These are phyloP conservation scores for Bellardia bayeri DNA, from an alignment of 2,888 invertebrate genomes.

Conservation along the genomic window DNA sequence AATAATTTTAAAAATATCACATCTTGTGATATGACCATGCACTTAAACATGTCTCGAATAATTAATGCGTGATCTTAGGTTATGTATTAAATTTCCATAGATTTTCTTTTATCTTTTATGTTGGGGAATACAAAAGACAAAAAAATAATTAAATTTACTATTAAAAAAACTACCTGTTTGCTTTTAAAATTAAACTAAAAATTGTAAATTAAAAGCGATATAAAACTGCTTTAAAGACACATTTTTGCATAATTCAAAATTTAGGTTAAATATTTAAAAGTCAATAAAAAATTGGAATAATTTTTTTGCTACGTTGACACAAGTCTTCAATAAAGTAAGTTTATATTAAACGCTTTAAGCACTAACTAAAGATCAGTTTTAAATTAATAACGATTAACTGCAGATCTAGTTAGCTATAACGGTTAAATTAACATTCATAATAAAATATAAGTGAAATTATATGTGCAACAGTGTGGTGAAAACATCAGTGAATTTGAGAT, in stretches of 20 bases:
- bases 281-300: slow-evolving; percentile 2
- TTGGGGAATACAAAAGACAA: slow-evolving; percentile 13
- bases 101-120: neutral
- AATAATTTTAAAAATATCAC: slow-evolving; percentile 26
- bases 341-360: slow-evolving; percentile 58
- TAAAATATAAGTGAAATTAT: neutral
- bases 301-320: slow-evolving; percentile 53
- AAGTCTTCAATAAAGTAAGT: slow-evolving; percentile 46
- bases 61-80: slow-evolving; percentile 58
- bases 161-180: neutral
- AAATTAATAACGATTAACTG: slow-evolving; percentile 48
- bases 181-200: slow-evolving; percentile 12
- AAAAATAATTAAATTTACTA: neutral
- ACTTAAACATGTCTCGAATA: slow-evolving; percentile 55
- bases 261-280: slow-evolving; percentile 58
- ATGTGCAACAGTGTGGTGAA: neutral
- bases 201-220: slow-evolving; percentile 14
- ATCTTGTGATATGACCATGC: slow-evolving; percentile 57
- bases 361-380: slow-evolving; percentile 55
- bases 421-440: neutral
- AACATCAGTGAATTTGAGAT: slow-evolving; percentile 18
- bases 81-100: slow-evolving; percentile 37
- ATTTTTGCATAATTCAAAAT: slow-evolving; percentile 42
- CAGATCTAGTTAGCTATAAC: slow-evolving; percentile 13
- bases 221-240: slow-evolving; percentile 51